Conservation (phyloP, 2,888 invertebrate genomes). For the Athalia rosae region DNA sequence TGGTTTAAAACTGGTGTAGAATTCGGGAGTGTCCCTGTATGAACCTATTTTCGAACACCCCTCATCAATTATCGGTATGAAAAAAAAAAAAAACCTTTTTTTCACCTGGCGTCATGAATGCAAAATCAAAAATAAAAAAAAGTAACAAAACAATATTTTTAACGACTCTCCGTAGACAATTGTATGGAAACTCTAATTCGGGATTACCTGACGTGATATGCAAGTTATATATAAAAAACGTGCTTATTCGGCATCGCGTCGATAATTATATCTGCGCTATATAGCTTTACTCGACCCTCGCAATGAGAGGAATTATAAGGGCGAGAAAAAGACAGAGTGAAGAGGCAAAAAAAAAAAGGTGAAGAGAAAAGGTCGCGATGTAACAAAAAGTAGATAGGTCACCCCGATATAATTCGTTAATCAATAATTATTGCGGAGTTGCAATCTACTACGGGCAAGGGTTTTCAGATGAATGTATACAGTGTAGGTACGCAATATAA, state of each 20-base stretch:
- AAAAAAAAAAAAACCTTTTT: no score
- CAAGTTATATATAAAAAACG: no score
- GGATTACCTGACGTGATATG: no score
- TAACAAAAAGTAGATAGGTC: background rate
- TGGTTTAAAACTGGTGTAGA: constrained; percentile 7
- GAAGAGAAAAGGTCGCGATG: background rate
- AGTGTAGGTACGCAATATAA: background rate
- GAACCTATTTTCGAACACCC: no score
- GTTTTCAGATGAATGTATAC: background rate
- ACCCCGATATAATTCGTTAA: background rate
- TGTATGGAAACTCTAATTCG: no score
- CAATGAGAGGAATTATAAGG: background rate
- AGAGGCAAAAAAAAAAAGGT: background rate
- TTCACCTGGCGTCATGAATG: no score
- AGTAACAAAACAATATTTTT: no score
- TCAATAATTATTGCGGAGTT: constrained; percentile 30
- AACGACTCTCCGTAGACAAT: no score
- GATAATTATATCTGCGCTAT: background rate
- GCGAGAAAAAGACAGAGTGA: constrained; percentile 10
- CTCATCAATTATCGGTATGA: no score
- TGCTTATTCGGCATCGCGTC: no score
- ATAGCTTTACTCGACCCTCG: background rate
- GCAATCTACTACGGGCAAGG: background rate
- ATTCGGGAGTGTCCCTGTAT: constrained; percentile 13
- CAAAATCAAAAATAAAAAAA: no score